A percentile compares a stretch with the other conserved stretches of the same genome.
phyloP scores from a whole-genome alignment of 2,888 invertebrate species.

The Anaspis maculata region DNA sequence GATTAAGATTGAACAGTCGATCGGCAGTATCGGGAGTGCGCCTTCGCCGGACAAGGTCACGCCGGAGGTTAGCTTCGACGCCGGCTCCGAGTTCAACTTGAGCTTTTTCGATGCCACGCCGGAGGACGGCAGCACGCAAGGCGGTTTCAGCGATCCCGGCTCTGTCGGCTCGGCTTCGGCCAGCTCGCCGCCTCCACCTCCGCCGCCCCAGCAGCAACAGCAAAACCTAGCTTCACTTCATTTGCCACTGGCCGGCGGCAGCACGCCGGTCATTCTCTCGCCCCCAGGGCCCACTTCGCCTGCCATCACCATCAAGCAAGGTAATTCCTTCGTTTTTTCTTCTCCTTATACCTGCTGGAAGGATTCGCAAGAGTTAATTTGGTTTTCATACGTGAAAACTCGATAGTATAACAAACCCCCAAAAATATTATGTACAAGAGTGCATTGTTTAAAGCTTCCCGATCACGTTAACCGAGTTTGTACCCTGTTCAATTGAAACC shows the following conservation, averaged over 20 bases:
- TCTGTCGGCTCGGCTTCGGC: slow-evolving; percentile 50
- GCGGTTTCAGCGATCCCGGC: slow-evolving; percentile 59
- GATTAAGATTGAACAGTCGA: slow-evolving; percentile 57
- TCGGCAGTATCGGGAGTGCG: slow-evolving; percentile 54
- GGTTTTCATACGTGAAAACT: no score
- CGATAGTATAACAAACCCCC: no score
- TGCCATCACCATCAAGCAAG: slow-evolving; percentile 36
- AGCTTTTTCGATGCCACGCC: slow-evolving; percentile 64
- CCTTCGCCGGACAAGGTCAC: slow-evolving; percentile 52
- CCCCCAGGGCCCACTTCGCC: slow-evolving; percentile 32
- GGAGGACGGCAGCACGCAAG: slow-evolving; percentile 55
- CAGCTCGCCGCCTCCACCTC: slow-evolving; percentile 40
- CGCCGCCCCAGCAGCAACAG: slow-evolving; percentile 42
- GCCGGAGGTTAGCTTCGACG: slow-evolving; percentile 63
- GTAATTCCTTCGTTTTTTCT: slow-evolving; percentile 20
- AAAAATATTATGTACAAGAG: no score
- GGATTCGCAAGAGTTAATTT: no score
- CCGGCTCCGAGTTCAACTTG: slow-evolving; percentile 70
- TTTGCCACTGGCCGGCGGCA: slow-evolving; percentile 29
- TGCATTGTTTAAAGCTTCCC: no score
- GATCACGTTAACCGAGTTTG: no score
- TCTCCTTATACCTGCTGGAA: no score
- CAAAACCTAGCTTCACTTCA: slow-evolving; percentile 31
- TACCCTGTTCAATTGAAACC: no score
- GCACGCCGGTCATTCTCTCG: slow-evolving; percentile 29